Percentiles rank a stretch among this genome's conserved stretches.
Evolutionary conservation across 2,797 vertebrate genomes (phyloP).

Genomic region (Aeoliscus strigatus): DNA sequence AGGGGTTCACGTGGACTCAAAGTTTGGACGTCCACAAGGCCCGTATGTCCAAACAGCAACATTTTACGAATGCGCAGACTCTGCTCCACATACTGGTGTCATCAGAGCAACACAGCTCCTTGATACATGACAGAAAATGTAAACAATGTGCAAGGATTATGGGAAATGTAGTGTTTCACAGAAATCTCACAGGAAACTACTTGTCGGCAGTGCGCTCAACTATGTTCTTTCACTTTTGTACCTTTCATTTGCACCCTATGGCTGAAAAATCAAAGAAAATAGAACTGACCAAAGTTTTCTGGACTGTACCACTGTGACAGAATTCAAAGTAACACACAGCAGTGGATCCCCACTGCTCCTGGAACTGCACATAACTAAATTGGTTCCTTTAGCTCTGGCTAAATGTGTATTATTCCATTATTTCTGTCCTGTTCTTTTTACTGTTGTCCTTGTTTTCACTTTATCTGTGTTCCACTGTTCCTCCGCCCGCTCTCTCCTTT

Average conservation of each 20-base stretch:
- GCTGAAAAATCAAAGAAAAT: background rate
- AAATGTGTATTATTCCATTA: slow-evolving; percentile 68
- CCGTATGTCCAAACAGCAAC: too few relatives aligned
- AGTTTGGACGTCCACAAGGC: too few relatives aligned
- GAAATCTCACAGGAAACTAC: background rate
- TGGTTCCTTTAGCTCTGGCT: slow-evolving; percentile 47
- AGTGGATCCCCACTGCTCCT: slow-evolving; percentile 42
- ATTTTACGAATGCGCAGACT: too few relatives aligned
- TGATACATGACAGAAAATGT: too few relatives aligned
- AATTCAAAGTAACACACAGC: slow-evolving; percentile 38
- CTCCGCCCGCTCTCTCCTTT: slow-evolving; percentile 42
- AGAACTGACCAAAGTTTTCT: slow-evolving; percentile 26
- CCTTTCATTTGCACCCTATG: slow-evolving; percentile 17
- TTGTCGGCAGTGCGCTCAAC: background rate
- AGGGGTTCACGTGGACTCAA: too few relatives aligned
- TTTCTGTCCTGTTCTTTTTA: slow-evolving; percentile 48
- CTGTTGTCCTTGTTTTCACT: slow-evolving; percentile 42
- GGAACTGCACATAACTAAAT: slow-evolving; percentile 58
- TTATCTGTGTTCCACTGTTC: slow-evolving; percentile 58
- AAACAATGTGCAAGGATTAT: too few relatives aligned
- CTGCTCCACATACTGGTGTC: too few relatives aligned
- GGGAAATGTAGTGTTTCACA: too few relatives aligned
- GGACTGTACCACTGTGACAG: slow-evolving; percentile 26
- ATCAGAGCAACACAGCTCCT: too few relatives aligned
- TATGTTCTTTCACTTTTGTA: slow-evolving; percentile 6